These are phyloP conservation scores for Drosophila azteca DNA, from an alignment of 1,140 invertebrate species.

Conservation along the genomic window DNA sequence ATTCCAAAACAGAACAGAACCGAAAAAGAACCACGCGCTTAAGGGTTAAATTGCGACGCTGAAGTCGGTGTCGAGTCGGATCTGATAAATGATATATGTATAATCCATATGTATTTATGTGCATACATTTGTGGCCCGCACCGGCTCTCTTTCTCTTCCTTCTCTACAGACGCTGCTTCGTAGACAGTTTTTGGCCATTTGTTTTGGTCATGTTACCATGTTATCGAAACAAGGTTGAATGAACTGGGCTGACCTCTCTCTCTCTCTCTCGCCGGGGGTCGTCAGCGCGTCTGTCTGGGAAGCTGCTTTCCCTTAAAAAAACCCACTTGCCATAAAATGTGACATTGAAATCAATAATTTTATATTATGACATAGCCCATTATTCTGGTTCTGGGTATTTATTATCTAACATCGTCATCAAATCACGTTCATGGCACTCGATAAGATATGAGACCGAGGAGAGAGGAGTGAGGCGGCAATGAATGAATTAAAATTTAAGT, in stretches of 20 bases:
- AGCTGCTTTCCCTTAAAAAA: background rate
- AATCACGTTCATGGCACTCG: conserved; percentile 45
- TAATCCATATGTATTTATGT: conserved; percentile 29
- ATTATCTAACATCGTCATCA: conserved; percentile 41
- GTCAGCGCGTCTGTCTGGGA: background rate
- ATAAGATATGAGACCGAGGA: conserved; percentile 55
- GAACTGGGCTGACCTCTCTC: conserved; percentile 49
- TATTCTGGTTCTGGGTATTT: background rate
- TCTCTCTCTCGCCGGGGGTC: background rate
- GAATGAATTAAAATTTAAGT: conserved; percentile 36
- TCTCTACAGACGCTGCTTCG: conserved; percentile 51
- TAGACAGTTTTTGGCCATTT: conserved; percentile 60
- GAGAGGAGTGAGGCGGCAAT: background rate
- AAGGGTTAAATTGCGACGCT: conserved; percentile 20
- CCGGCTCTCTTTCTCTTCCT: background rate
- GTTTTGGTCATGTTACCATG: conserved; percentile 49
- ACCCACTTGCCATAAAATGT: conserved; percentile 11
- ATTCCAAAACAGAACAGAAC: conserved; percentile 11
- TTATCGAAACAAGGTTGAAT: conserved; percentile 58
- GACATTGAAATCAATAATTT: background rate
- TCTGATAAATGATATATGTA: conserved; percentile 17
- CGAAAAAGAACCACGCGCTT: background rate
- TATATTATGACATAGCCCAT: background rate
- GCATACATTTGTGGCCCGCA: conserved; percentile 21
- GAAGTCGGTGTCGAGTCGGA: background rate